These are phyloP conservation scores for Lepidurus apus DNA, from an alignment of 1,140 invertebrate species.

Conservation along the genomic window DNA sequence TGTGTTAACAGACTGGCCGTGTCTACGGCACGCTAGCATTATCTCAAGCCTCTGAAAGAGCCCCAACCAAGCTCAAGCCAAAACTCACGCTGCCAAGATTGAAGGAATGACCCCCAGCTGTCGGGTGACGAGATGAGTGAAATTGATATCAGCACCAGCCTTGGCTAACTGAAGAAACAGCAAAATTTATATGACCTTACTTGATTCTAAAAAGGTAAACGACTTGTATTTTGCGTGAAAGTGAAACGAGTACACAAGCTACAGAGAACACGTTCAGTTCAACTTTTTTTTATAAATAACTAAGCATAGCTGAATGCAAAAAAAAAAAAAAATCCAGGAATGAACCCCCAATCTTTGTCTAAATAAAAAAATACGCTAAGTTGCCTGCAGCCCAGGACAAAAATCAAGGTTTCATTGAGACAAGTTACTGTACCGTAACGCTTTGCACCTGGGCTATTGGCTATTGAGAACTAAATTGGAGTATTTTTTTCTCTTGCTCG, in stretches of 20 bases:
- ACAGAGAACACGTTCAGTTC: too few species aligned
- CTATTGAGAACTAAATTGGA: background rate
- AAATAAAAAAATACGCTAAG: background rate
- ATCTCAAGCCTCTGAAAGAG: background rate
- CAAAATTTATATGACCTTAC: background rate
- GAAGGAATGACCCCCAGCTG: constrained; percentile 20
- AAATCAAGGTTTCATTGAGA: background rate
- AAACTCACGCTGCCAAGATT: background rate
- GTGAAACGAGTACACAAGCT: too few species aligned
- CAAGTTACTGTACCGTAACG: background rate
- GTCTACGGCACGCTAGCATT: background rate
- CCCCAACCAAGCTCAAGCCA: background rate
- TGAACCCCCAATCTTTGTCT: background rate
- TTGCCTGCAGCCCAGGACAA: background rate
- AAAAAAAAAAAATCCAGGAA: background rate
- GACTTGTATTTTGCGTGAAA: too few species aligned
- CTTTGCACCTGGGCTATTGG: background rate
- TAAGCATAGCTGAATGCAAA: background rate
- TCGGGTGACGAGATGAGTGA: constrained; percentile 1
- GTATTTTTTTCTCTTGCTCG: background rate
- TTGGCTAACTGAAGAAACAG: background rate
- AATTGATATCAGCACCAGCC: background rate
- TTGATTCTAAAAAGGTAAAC: too few species aligned
- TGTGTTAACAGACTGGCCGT: constrained; percentile 6
- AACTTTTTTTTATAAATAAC: too few species aligned